A percentile compares a stretch with the other conserved stretches of the same genome.
Evolutionary conservation across 2,113 vertebrate species (phyloP).

Genomic region (Ursus arctos): DNA sequence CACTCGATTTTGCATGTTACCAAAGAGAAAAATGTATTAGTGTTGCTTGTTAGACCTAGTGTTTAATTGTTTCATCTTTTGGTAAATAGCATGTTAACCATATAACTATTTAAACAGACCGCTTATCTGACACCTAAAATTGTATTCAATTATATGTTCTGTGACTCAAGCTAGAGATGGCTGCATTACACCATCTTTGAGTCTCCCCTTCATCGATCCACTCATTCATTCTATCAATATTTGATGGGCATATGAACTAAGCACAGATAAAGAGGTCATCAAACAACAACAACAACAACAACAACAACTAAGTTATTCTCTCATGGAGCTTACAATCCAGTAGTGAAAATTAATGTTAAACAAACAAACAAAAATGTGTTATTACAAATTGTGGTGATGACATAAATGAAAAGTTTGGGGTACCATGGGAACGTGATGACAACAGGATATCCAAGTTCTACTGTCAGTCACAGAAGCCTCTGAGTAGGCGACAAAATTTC

Average conservation of each 20-base stretch:
- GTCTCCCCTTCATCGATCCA: background rate
- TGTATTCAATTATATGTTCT: background rate
- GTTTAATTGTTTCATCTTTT: background rate
- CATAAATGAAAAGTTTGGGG: background rate
- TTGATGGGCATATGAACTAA: background rate
- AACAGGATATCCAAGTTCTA: background rate
- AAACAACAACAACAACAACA: background rate
- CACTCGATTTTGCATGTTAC: background rate
- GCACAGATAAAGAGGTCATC: background rate
- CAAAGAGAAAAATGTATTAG: background rate
- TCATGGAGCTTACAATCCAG: background rate
- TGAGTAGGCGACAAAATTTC: background rate
- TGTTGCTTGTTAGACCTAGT: background rate
- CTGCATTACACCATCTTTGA: background rate
- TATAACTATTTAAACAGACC: background rate
- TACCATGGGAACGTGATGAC: background rate
- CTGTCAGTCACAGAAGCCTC: background rate
- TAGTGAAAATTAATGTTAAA: constrained; percentile 14
- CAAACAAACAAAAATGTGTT: background rate
- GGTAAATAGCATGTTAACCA: background rate
- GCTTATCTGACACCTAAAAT: background rate
- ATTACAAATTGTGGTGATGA: background rate
- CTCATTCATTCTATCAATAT: background rate
- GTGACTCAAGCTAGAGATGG: background rate
- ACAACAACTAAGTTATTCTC: background rate